phyloP scores from a whole-genome alignment of 1,140 invertebrate species.

The Cepaea nemoralis region DNA sequence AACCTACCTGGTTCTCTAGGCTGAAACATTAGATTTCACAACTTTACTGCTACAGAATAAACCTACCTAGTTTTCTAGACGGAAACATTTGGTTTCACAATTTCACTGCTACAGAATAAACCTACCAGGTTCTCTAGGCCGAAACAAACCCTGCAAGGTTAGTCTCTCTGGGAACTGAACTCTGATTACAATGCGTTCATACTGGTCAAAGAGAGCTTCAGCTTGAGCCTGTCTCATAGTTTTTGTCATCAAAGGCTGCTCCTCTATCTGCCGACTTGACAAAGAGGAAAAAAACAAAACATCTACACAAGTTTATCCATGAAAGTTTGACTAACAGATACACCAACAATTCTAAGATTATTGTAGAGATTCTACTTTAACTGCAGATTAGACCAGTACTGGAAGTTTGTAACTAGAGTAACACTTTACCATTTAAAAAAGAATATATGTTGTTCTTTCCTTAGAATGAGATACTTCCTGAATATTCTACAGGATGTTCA shows the following conservation, averaged over 20 bases:
- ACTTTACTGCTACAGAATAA: neutral
- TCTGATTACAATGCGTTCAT: slow-evolving; percentile 82
- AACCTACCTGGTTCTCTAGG: neutral
- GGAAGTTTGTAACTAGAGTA: too few relatives aligned
- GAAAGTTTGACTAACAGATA: too few relatives aligned
- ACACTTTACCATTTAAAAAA: too few relatives aligned
- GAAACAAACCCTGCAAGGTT: slow-evolving; percentile 85
- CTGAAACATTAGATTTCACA: neutral
- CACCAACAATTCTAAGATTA: too few relatives aligned
- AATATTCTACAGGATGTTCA: too few relatives aligned
- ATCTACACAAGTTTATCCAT: too few relatives aligned
- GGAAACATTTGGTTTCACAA: neutral
- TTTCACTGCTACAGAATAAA: neutral
- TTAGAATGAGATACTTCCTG: too few relatives aligned
- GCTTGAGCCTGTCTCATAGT: slow-evolving; percentile 77
- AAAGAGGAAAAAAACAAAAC: neutral
- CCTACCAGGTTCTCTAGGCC: slow-evolving; percentile 77
- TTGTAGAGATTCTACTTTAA: too few relatives aligned
- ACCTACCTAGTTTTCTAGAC: neutral
- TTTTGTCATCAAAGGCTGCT: slow-evolving; percentile 79
- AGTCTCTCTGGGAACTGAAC: slow-evolving; percentile 85
- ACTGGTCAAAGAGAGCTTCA: slow-evolving; percentile 78
- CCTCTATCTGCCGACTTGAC: slow-evolving; percentile 74
- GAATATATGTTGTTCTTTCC: too few relatives aligned
- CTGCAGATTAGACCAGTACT: too few relatives aligned